Evolutionary conservation across 2,888 invertebrate species (phyloP).

Genomic region (Pomacea canaliculata): DNA sequence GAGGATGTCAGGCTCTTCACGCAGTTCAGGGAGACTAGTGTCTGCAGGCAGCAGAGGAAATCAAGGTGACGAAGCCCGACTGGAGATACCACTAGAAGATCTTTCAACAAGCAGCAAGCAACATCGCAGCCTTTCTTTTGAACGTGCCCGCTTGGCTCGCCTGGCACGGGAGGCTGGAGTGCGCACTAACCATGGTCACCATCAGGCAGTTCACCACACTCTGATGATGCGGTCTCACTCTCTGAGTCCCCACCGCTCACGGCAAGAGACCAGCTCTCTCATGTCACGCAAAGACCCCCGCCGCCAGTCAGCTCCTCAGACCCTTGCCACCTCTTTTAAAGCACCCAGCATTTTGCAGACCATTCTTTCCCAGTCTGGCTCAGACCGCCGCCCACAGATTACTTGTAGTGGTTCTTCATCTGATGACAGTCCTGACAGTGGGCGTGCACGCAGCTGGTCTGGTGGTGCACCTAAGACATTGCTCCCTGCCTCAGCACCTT

Average conservation of each 20-base stretch:
- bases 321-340: neutral
- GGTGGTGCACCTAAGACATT: constrained; percentile 55
- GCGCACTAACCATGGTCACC: constrained; percentile 13
- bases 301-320: constrained; percentile 20
- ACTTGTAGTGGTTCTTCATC: constrained; percentile 34
- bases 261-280: constrained; percentile 18
- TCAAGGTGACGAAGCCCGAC: constrained; percentile 39
- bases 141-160: constrained; percentile 12
- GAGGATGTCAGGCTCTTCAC: constrained; percentile 27
- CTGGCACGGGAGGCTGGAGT: constrained; percentile 9
- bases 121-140: constrained; percentile 26
- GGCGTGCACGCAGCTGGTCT: constrained; percentile 26
- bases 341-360: neutral
- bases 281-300: constrained; percentile 25
- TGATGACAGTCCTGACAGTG: constrained; percentile 37
- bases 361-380: constrained; percentile 1
- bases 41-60: constrained; percentile 24
- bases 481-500: constrained; percentile 53
- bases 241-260: constrained; percentile 15
- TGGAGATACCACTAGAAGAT: constrained; percentile 69
- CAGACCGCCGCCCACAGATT: constrained; percentile 25
- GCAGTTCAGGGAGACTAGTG: constrained; percentile 37
- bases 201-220: constrained; percentile 4
- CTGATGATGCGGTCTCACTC: constrained; percentile 18
- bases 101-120: constrained; percentile 54